Evolutionary conservation across 1,140 invertebrate species (phyloP), one percentile per base, ranked within the genome.

Genomic region (Neodiprion virginianus): DNA sequence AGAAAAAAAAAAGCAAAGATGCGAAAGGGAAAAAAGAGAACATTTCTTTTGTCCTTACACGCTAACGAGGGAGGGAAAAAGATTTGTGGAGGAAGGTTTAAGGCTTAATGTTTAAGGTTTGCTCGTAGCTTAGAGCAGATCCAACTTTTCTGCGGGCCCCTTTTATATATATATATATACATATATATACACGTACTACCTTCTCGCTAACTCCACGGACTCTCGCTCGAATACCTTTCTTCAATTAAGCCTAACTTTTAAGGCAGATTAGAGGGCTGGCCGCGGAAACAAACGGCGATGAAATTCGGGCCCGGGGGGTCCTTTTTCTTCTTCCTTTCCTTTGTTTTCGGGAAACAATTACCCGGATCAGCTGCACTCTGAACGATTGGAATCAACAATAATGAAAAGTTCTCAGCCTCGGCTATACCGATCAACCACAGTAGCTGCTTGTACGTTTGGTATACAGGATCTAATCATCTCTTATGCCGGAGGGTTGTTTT

Each of bases 51-150:
- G 53, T 61, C 53, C 53, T 61, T 40, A 40, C 53, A 61, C 53
- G 53, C 53, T 61, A 61, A 61, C 53, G 53, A 61, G 53, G 53
- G n/a, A 61, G 53, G n/a, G 53, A 12, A 12, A 61, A 61, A 14
- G 53, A 61, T 61, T 61, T 61, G 53, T 61, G 53, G 53, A 17
- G n/a, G n/a, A 61, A 61, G 53, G 53, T 61, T 61, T 61, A 61
- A 61, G 53, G 53, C 8, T 61, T 61, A 61, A 61, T 61, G 53
- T 61, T 61, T 61, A 61, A 61, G 53, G 53, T 61, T 61, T 61
- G 53, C 53, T 61, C 53, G 53, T 61, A 61, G 53, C 53, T 61
- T 61, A 61, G n/a, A 12, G 53, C 53, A 17, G 53, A 61, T 14
- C 11, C 53, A 14, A 14, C n/a, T 14, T 12, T 61, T 61, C 53